These are phyloP conservation scores for Brachylomia viminalis DNA, from an alignment of 2,888 invertebrate species.

Conservation along the genomic window DNA sequence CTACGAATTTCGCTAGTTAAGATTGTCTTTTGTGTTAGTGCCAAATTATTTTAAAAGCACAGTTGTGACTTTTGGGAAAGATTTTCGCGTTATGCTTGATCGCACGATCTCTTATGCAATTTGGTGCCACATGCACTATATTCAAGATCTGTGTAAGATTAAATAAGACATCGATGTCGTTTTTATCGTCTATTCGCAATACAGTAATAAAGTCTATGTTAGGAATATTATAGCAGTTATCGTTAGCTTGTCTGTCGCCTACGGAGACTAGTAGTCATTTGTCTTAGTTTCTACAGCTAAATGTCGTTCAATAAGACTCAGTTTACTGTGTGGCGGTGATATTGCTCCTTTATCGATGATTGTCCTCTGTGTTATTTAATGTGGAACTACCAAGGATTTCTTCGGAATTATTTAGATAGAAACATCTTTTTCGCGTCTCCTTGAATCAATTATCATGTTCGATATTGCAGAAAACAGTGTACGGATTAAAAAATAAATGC, in stretches of 20 bases:
- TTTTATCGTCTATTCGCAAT: slow-evolving; percentile 38
- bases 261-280: slow-evolving; percentile 34
- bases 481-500: slow-evolving; percentile 16
- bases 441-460: background rate
- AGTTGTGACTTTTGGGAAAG: slow-evolving; percentile 12
- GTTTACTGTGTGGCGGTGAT: slow-evolving; percentile 29
- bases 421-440: background rate
- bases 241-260: slow-evolving; percentile 55
- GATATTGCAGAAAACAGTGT: background rate
- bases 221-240: slow-evolving; percentile 52
- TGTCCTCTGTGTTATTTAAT: slow-evolving; percentile 11
- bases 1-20: slow-evolving; percentile 56
- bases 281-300: slow-evolving; percentile 46
- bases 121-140: slow-evolving; percentile 16
- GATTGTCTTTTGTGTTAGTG: slow-evolving; percentile 60
- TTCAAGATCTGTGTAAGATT: slow-evolving; percentile 36
- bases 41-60: slow-evolving; percentile 61
- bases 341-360: slow-evolving; percentile 22
- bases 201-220: slow-evolving; percentile 32
- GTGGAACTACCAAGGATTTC: background rate
- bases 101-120: slow-evolving; percentile 38
- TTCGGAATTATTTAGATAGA: background rate
- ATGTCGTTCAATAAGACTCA: slow-evolving; percentile 40
- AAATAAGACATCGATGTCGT: slow-evolving; percentile 44
- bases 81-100: slow-evolving; percentile 37